Evolutionary conservation across 1,140 invertebrate species (phyloP), one percentile per base, ranked within the genome.

Genomic region (Rhizoglyphus robini): DNA sequence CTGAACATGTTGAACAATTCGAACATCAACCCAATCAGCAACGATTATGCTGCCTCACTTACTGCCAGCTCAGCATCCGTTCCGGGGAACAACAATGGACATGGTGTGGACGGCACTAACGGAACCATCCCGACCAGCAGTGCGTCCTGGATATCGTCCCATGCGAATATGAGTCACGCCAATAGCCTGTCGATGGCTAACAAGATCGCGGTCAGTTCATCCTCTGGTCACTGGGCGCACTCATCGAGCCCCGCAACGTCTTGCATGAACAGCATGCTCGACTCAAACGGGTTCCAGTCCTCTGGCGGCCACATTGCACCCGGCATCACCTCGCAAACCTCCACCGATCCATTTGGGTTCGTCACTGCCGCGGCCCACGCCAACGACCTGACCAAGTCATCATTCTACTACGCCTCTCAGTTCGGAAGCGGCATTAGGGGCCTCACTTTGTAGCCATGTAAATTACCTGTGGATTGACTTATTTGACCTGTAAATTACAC

Each of bases 381-480:
- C 48, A 27, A 60, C 27, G 58, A 13, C 2, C 29, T 60, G 27
- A 60, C 32, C 23, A 69, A 69, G 15, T 46, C 68, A 13, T 48
- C 65, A 18, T 69, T 67, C 20, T 67, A 67, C 23, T 69, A 67
- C n/a, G 4, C 65, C 4, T 65, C 65, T 36, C 67, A 66, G 25
- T 70, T 70, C 23, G 32, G 60, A 0, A 20, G 62, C 15, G 66
- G 57, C 8, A 51, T 68, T 38, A 31, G 69, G 4, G 59, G 65
- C 8, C 34, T 66, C 3, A 20, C 61, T 27, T 32, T 67, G 15
- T 63, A 48, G n/a, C 8, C 20, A n/a, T n/a, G n/a, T n/a, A n/a
- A n/a, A n/a, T 41, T 41, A 11, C 38, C 5, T 11, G 20, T 11
- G 20, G 8, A 15, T 20, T 4, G 20, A 49, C 25, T 23, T 20